A percentile compares a stretch with the other conserved stretches of the same genome.
Evolutionary conservation across 2,888 invertebrate genomes (phyloP).

Genomic region (Cheilosia vulpina): DNA sequence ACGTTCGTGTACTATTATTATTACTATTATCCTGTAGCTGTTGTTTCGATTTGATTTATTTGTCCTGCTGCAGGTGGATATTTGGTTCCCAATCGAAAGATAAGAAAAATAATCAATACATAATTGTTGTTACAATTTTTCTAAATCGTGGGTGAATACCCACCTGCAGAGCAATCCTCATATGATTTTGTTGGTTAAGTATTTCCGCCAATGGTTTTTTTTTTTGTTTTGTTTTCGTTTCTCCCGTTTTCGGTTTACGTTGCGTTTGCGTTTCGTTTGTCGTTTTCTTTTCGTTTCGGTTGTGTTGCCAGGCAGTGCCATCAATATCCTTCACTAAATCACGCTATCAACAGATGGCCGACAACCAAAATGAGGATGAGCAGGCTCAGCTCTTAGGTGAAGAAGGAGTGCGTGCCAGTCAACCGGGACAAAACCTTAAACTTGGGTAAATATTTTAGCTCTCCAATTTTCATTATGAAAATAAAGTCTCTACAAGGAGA

Average conservation of each 20-base stretch:
- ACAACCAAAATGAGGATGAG: slow-evolving; percentile 97
- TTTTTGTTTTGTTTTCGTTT: slow-evolving; percentile 45
- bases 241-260: slow-evolving; percentile 63
- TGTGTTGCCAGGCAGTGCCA: slow-evolving; percentile 86
- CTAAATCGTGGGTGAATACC: slow-evolving; percentile 9
- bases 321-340: slow-evolving; percentile 84
- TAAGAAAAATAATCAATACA: background rate
- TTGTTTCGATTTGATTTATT: slow-evolving; percentile 14
- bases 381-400: slow-evolving; percentile 98
- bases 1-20: background rate
- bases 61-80: slow-evolving; percentile 53
- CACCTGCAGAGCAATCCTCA: slow-evolving; percentile 39
- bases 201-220: slow-evolving; percentile 30
- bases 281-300: slow-evolving; percentile 84
- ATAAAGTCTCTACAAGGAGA: slow-evolving; percentile 16
- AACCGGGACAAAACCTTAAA: slow-evolving; percentile 95
- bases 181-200: slow-evolving; percentile 40
- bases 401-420: slow-evolving; percentile 94
- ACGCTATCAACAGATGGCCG: slow-evolving; percentile 93
- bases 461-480: slow-evolving; percentile 50
- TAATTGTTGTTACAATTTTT: background rate
- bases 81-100: background rate
- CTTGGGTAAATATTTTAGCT: slow-evolving; percentile 92
- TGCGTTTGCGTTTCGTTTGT: slow-evolving; percentile 69
- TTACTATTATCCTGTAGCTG: slow-evolving; percentile 39